phyloP scores from a whole-genome alignment of 2,113 vertebrate genomes.

The zebrafish (Danio rerio) region GRCz12tu NC_133192.1:10824001-10824500 shows the following conservation, averaged over 20 bases:
- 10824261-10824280: slow-evolving; percentile 64
- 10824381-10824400: slow-evolving; percentile 64
- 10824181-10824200: slow-evolving; percentile 71
- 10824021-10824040: slow-evolving; percentile 39
- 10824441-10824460: slow-evolving; percentile 25
- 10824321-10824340: slow-evolving; percentile 53
- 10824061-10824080: slow-evolving; percentile 57
- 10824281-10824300: slow-evolving; percentile 77
- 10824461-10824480: slow-evolving; percentile 25
- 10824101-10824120: slow-evolving; percentile 53
- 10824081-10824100: slow-evolving; percentile 58
- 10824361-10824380: slow-evolving; percentile 60
- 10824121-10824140: slow-evolving; percentile 55
- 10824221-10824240: slow-evolving; percentile 72
- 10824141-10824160: slow-evolving; percentile 59
- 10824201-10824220: slow-evolving; percentile 72
- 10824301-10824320: slow-evolving; percentile 69
- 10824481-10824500: too few relatives aligned
- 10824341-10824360: slow-evolving; percentile 52
- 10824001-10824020: too few relatives aligned
- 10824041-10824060: slow-evolving; percentile 55
- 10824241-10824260: slow-evolving; percentile 66
- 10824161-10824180: slow-evolving; percentile 65
- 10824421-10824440: slow-evolving; percentile 49
- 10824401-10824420: slow-evolving; percentile 58